A percentile compares a stretch with the other conserved stretches of the same genome.
Evolutionary conservation across 2,888 invertebrate species (phyloP).

Genomic region (Nephrotoma appendiculata): DNA sequence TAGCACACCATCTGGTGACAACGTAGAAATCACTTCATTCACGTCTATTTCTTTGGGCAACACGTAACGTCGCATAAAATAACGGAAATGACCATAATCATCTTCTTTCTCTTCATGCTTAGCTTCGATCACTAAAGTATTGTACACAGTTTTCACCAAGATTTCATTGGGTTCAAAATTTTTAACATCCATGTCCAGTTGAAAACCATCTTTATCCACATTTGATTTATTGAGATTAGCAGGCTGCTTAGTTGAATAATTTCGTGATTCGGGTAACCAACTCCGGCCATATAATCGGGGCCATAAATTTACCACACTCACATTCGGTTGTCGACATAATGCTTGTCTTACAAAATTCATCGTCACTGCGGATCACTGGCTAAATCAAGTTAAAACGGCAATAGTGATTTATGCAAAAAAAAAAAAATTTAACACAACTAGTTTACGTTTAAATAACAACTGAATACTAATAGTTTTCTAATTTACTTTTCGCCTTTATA

Average conservation of each 20-base stretch:
- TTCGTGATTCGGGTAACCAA: neutral
- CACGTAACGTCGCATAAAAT: slow-evolving; percentile 57
- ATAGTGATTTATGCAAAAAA: neutral
- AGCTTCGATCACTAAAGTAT: slow-evolving; percentile 49
- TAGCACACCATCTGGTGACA: slow-evolving; percentile 70
- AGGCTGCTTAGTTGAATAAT: neutral
- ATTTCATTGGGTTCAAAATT: slow-evolving; percentile 57
- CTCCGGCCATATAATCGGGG: neutral
- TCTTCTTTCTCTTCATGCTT: slow-evolving; percentile 58
- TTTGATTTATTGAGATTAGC: slow-evolving; percentile 17
- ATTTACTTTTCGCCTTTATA: neutral
- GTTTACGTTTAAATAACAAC: neutral
- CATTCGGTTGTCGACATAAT: neutral
- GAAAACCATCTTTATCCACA: slow-evolving; percentile 50
- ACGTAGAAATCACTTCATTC: slow-evolving; percentile 53
- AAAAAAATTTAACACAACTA: neutral
- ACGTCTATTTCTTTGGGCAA: slow-evolving; percentile 55
- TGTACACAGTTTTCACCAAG: slow-evolving; percentile 50
- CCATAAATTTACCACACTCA: neutral
- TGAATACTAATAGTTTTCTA: neutral
- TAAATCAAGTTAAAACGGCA: neutral
- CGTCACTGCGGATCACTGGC: neutral
- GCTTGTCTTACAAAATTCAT: neutral
- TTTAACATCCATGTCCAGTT: slow-evolving; percentile 52
- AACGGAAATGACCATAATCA: slow-evolving; percentile 60